Conservation (phyloP, 2,113 vertebrate species). For the Ammodytes dubius region DNA sequence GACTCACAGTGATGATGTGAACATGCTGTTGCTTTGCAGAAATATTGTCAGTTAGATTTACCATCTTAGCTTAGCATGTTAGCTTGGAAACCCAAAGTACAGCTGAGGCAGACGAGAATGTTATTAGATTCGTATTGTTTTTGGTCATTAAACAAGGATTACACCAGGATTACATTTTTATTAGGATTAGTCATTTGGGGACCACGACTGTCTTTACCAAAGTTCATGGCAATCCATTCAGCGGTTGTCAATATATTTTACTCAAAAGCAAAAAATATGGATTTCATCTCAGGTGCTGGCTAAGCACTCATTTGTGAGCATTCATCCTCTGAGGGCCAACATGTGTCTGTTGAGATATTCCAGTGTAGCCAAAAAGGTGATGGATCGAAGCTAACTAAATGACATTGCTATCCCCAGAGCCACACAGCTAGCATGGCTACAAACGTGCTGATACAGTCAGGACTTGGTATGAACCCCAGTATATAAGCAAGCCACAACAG, state of each 20-base stretch:
- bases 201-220: not conserved
- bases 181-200: not conserved
- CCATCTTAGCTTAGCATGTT: not conserved
- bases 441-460: not conserved
- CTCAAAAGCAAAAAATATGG: not conserved
- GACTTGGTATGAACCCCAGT: not conserved
- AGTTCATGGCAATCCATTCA: not conserved
- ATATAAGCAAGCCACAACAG: not conserved
- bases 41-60: not conserved
- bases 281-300: not conserved
- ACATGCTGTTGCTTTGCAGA: not conserved
- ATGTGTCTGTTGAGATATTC: not conserved
- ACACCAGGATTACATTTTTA: not conserved
- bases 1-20: not conserved
- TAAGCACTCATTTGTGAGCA: not conserved
- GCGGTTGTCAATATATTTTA: not conserved
- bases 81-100: not conserved
- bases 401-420: not conserved
- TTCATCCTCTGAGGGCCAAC: not conserved
- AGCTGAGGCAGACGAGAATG: not conserved
- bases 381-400: not conserved
- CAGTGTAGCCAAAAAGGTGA: not conserved
- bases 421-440: not conserved
- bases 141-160: not conserved
- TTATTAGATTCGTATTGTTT: not conserved